Percentiles rank a stretch among this genome's conserved stretches.
Conservation (phyloP, 1,140 invertebrate genomes). For the Drosophila arizonae region DNA sequence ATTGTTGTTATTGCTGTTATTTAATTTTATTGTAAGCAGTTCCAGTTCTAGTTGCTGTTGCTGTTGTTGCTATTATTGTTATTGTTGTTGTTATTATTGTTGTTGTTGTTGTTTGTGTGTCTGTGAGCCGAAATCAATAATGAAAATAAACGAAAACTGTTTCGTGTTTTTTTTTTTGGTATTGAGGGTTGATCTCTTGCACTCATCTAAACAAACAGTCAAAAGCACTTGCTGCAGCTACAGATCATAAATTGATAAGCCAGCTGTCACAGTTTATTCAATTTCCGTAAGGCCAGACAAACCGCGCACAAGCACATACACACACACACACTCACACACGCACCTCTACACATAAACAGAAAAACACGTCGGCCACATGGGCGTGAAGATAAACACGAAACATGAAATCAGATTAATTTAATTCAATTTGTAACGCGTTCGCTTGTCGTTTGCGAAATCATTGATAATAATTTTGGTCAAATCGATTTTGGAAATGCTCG, state of each 20-base stretch:
- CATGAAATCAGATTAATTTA: conserved; percentile 71
- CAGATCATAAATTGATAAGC: conserved; percentile 32
- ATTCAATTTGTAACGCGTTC: conserved; percentile 68
- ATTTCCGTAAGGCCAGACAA: conserved; percentile 40
- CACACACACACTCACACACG: neutral
- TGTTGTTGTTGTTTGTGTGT: conserved; percentile 12
- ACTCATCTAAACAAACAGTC: conserved; percentile 17
- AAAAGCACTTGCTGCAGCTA: conserved; percentile 53
- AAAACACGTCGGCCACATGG: conserved; percentile 5
- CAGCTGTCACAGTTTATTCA: conserved; percentile 47
- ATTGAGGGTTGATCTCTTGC: conserved; percentile 33
- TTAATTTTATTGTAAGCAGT: conserved; percentile 29
- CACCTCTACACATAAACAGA: conserved; percentile 7
- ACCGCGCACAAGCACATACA: conserved; percentile 7
- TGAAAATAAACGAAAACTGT: conserved; percentile 43
- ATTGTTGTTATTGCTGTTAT: conserved; percentile 21
- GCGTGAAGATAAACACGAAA: conserved; percentile 32
- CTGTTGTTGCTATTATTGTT: conserved; percentile 11
- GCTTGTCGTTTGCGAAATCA: conserved; percentile 65
- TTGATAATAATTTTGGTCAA: conserved; percentile 80
- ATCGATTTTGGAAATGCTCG: conserved; percentile 69
- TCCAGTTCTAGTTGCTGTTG: conserved; percentile 4
- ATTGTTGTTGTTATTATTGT: neutral
- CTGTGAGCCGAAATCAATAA: conserved; percentile 54
- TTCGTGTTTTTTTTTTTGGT: neutral